Base-by-base conservation (phyloP, 2,888 invertebrate species). In the Epicampocera succincta region DNA sequence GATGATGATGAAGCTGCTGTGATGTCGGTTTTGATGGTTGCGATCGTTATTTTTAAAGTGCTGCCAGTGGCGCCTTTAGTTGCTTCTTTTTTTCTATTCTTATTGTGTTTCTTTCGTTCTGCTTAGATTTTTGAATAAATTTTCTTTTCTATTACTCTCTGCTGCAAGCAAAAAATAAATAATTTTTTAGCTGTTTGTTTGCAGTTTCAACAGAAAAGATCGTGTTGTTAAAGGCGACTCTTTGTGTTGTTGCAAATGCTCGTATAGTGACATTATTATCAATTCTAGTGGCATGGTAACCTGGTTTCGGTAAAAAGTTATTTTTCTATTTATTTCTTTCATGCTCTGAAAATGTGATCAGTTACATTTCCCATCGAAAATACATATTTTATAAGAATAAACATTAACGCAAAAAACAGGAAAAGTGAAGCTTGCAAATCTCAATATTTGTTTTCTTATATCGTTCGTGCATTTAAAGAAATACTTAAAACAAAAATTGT, bases 61-160 rank as follows among this genome's bases (percentile, higher is more conserved):
- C 82, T 82, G 82, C 78, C 74, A 78, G 77, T 82, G 82, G 82
- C 82, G 82, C 82, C 82, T 82, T 82, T 82, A 74, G 78, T 78
- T 78, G 73, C 66, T 52, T 19, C 40, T 77, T 61, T 69, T 56
- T 71, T 42, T 72, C 38, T 48, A 69, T 76, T 76, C 44, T 65
- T 50, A 52, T 75, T 68, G 60, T 61, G 50, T 68, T 42, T 44
- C 12, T 15, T 19, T 1, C 44, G 42, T 52, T 56, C 38, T 60
- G 29, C 21, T 74, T n/a, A 46, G 46, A 42, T 52, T 77, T 76
- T 56, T 81, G 81, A 65, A 82, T 82, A 82, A 82, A 82, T 82
- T 78, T 74, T 82, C 77, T 78, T 65, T 74, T 54, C 13, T 54
- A n/a, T 73, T 9, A 54, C 15, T 54, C 15, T 44, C 9, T 50